Conservation (phyloP, 1,140 invertebrate species). For the Sitodiplosis mosellana region DNA sequence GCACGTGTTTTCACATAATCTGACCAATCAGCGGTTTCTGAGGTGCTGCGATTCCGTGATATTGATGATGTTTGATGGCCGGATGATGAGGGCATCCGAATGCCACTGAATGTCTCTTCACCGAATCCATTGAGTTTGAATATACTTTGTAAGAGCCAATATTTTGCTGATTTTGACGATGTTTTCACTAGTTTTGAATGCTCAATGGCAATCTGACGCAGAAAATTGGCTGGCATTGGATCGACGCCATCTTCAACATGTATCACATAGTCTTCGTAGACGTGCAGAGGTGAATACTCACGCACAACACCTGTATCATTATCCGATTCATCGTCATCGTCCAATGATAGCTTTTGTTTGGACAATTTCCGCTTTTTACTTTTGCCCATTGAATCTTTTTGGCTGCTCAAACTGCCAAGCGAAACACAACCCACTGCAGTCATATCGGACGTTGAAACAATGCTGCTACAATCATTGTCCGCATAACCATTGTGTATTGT, state of each 20-base stretch:
- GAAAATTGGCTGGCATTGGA: constrained; percentile 15
- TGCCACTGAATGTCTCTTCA: constrained; percentile 62
- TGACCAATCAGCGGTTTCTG: neutral
- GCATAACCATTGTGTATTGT: neutral
- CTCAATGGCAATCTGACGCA: constrained; percentile 18
- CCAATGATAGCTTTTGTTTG: constrained; percentile 19
- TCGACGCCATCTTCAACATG: constrained; percentile 3
- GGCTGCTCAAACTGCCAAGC: neutral
- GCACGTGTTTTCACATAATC: too few species aligned
- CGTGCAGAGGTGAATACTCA: constrained; percentile 13
- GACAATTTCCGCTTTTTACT: constrained; percentile 20
- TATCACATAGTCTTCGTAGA: constrained; percentile 20
- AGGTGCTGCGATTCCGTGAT: too few species aligned
- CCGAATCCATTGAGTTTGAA: constrained; percentile 61
- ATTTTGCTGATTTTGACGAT: constrained; percentile 39
- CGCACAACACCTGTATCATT: too few species aligned
- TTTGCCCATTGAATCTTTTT: neutral
- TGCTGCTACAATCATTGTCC: neutral
- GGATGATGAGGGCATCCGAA: too few species aligned
- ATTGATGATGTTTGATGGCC: constrained; percentile 20
- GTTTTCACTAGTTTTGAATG: constrained; percentile 21
- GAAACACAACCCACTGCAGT: too few species aligned
- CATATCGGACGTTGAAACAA: neutral
- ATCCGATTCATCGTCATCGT: neutral
- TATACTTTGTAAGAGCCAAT: constrained; percentile 62